phyloP scores from a whole-genome alignment of 2,888 invertebrate species.

The Diogma glabrata region DNA sequence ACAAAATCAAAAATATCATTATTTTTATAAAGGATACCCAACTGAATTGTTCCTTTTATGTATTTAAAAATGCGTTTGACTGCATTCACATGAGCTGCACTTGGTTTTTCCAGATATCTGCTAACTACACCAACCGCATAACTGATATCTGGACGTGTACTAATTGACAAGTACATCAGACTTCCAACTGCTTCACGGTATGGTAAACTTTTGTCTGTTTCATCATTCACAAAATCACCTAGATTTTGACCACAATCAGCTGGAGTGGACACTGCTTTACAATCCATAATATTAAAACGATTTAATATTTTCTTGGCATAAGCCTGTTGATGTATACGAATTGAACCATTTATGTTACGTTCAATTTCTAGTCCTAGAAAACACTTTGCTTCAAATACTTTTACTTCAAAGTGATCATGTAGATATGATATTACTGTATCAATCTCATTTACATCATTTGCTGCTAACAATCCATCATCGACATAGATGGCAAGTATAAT shows the following conservation, averaged over 20 bases:
- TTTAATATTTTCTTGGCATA: background rate
- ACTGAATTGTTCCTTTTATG: constrained; percentile 11
- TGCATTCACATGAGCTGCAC: too few species aligned
- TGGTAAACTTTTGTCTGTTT: background rate
- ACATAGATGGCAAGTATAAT: background rate
- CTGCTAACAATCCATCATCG: background rate
- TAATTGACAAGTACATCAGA: constrained; percentile 9
- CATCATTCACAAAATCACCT: background rate
- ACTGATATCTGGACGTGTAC: too few species aligned
- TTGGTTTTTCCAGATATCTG: too few species aligned
- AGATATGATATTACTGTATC: background rate
- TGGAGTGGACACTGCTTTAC: background rate
- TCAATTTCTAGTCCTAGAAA: background rate
- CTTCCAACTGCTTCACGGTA: too few species aligned
- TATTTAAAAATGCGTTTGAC: constrained; percentile 18
- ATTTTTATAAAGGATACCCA: too few species aligned
- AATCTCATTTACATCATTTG: background rate
- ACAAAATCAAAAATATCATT: too few species aligned
- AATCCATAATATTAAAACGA: background rate
- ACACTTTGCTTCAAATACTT: background rate
- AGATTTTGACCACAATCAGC: too few species aligned
- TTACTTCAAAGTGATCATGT: background rate
- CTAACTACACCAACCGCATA: too few species aligned
- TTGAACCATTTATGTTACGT: background rate
- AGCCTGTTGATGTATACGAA: background rate